A percentile compares a stretch with the other conserved stretches of the same genome.
These are phyloP conservation scores for Lagria hirta DNA, from an alignment of 2,888 invertebrate species.

Conservation along the genomic window DNA sequence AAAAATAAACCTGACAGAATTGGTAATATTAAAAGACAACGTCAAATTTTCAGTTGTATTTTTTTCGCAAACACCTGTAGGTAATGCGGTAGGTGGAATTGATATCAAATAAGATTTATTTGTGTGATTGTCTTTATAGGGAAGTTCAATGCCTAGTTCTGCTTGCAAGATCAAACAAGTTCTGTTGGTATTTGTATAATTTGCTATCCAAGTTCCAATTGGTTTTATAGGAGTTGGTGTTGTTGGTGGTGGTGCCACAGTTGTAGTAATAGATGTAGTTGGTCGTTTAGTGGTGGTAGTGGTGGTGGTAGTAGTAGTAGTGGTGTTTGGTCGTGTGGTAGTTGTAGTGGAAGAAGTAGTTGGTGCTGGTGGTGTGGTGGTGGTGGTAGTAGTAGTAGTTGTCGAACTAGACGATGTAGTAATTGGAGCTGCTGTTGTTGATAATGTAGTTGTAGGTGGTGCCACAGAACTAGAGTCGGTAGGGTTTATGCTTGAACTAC, in stretches of 20 bases:
- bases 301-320: conserved; percentile 30
- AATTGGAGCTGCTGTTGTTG: conserved; percentile 44
- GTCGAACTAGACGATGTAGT: conserved; percentile 41
- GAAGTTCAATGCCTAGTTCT: conserved; percentile 66
- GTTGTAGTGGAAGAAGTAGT: conserved; percentile 49
- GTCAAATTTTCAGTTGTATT: conserved; percentile 48
- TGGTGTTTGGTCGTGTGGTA: conserved; percentile 43
- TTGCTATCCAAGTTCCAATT: conserved; percentile 57
- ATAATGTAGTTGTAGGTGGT: conserved; percentile 45
- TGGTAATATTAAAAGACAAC: conserved; percentile 34
- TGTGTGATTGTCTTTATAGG: conserved; percentile 53
- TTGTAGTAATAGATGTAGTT: conserved; percentile 39
- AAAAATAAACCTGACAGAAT: conserved; percentile 32
- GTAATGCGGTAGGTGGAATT: conserved; percentile 53
- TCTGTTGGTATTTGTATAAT: conserved; percentile 43
- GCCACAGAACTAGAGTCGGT: conserved; percentile 23
- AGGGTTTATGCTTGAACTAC: background rate
- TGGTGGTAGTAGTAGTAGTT: conserved; percentile 46
- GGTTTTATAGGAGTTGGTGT: conserved; percentile 42
- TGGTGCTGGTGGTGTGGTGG: conserved; percentile 30
- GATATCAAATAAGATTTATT: conserved; percentile 44
- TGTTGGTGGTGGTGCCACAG: conserved; percentile 30
- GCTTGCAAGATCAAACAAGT: conserved; percentile 69
- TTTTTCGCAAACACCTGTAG: conserved; percentile 52
- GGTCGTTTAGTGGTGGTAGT: conserved; percentile 41